phyloP scores from a whole-genome alignment of 92 coral and sea anemone species.

The Porites divaricata region DNA sequence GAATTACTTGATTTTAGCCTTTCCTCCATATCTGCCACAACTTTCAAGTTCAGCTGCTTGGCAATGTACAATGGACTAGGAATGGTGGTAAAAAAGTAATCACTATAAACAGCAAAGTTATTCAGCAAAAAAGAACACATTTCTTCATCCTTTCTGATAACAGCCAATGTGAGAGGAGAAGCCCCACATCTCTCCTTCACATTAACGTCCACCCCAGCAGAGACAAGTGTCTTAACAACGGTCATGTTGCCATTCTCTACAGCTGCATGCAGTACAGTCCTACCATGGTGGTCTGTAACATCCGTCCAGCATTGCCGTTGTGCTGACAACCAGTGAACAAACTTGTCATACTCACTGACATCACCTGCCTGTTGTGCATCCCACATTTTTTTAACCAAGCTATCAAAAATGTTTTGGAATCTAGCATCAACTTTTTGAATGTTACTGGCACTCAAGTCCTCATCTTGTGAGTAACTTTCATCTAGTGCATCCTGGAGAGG shows the following conservation, averaged over 20 bases:
- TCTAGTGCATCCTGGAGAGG: background rate
- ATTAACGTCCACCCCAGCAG: conserved; percentile 45
- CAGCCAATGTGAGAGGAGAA: conserved; percentile 55
- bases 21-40: background rate
- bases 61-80: conserved; percentile 47
- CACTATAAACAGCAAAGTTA: conserved; percentile 43
- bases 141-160: conserved; percentile 13
- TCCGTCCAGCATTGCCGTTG: conserved; percentile 39
- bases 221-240: conserved; percentile 32
- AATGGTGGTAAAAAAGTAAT: conserved; percentile 24
- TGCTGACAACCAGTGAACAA: background rate
- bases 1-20: conserved; percentile 7
- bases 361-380: conserved; percentile 21
- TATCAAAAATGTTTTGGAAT: conserved; percentile 49
- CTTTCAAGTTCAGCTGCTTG: conserved; percentile 25
- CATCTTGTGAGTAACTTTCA: background rate
- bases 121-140: conserved; percentile 46
- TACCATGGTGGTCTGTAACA: conserved; percentile 29
- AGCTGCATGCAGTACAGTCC: conserved; percentile 50
- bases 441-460: background rate
- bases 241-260: conserved; percentile 38
- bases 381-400: conserved; percentile 55
- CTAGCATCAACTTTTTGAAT: conserved; percentile 51
- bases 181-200: conserved; percentile 59
- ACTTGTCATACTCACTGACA: background rate